Evolutionary conservation across 1,140 invertebrate genomes (phyloP).

Genomic region (Drosophila serrata): DNA sequence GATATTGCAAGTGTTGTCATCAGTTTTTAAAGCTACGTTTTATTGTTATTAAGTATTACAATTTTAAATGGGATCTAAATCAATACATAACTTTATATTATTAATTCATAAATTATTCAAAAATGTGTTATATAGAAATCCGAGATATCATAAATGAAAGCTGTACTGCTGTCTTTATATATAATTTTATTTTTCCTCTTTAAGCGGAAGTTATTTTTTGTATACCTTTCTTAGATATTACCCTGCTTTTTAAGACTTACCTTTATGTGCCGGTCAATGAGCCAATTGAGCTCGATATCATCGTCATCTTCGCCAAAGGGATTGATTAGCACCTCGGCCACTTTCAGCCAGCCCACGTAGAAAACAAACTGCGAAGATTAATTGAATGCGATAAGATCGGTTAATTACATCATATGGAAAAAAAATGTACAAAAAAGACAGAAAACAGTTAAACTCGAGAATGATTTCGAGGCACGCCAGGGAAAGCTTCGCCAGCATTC

Average conservation of each 20-base stretch:
- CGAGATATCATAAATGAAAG: no score
- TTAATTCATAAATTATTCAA: no score
- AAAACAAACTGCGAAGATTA: constrained; percentile 94
- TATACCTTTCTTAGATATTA: no score
- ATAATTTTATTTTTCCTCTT: no score
- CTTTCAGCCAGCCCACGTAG: constrained; percentile 98
- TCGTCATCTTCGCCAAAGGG: constrained; percentile 98
- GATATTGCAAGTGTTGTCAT: no score
- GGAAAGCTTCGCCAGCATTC: constrained; percentile 36
- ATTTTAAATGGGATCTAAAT: no score
- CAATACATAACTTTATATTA: no score
- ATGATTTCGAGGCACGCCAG: constrained; percentile 21
- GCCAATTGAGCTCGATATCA: constrained; percentile 96
- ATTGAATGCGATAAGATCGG: constrained; percentile 47
- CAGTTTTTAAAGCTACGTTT: no score
- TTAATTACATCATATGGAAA: constrained; percentile 32
- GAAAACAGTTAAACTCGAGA: constrained; percentile 36
- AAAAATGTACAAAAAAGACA: constrained; percentile 7
- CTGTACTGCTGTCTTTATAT: no score
- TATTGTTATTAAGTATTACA: no score
- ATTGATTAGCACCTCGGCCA: constrained; percentile 96
- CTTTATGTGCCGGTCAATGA: constrained; percentile 95
- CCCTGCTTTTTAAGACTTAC: constrained; percentile 85
- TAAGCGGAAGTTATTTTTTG: no score
- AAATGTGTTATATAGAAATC: no score